Evolutionary conservation across 2,113 vertebrate genomes (phyloP), one percentile per base, ranked within the genome.

Genomic region (Daphoenositta chrysoptera): DNA sequence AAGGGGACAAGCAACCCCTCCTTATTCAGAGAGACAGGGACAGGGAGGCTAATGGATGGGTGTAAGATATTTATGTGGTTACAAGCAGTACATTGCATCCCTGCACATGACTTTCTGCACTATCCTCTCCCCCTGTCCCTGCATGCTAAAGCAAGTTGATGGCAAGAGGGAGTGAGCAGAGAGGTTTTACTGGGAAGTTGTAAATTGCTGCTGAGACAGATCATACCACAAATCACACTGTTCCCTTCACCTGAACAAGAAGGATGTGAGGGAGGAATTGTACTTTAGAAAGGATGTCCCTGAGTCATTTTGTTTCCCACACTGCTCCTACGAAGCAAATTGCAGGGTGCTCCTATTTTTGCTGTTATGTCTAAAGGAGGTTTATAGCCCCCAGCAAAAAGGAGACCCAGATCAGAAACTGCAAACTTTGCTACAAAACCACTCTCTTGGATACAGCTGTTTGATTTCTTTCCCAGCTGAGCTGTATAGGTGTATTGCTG

Each of bases 31-130:
- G 26, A 83, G 71, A 82, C 1, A 10, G 78, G 39, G 78, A 83
- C 80, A 78, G 23, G 37, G 60, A 88, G 40, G 89, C 83, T 93
- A 91, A 95, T 84, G 87, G 91, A 92, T 87, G 77, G 39, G 40
- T 75, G 35, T 91, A 48, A 93, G 94, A 80, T 93, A 94, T 95
- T 96, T 94, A 95, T 92, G 85, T 86, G 71, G 33, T 93, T 95
- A 89, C 85, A 92, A 78, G 83, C 77, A 84, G n/a, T 83, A 48
- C 71, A 72, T 69, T 83, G 78, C 75, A 76, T 76, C 66, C 79
- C 75, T 72, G n/a, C 27, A 12, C 79, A 33, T 23, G 75, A 9
- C 72, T 75, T 73, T 47, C 47, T 93, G 75, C 42, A 53, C 70
- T 64, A 24, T 53, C 42, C 42, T 60, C 48, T 83, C 63, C 53